phyloP scores from a whole-genome alignment of 2,888 invertebrate genomes.

The Drosophila austrosaltans region DNA sequence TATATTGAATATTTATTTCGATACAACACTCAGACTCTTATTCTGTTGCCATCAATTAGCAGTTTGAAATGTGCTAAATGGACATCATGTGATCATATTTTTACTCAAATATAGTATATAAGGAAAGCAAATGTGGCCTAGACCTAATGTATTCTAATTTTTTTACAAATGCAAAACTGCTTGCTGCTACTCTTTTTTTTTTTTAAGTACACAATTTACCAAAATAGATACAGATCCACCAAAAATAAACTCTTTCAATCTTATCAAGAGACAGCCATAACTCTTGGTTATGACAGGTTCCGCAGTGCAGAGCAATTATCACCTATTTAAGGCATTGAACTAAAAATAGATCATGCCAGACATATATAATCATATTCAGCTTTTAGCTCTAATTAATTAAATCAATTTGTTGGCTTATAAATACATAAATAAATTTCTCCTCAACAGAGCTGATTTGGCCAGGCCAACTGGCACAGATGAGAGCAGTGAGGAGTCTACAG shows the following conservation, averaged over 20 bases:
- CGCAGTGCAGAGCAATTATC: conserved; percentile 38
- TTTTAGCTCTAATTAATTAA: conserved; percentile 7
- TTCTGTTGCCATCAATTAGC: conserved; percentile 32
- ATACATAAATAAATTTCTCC: conserved; percentile 1
- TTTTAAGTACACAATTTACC: background rate
- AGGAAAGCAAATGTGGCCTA: conserved; percentile 30
- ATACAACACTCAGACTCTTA: conserved; percentile 1
- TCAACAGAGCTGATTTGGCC: background rate
- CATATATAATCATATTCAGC: background rate
- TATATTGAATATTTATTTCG: conserved; percentile 3
- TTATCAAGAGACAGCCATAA: conserved; percentile 8
- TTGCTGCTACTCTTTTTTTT: background rate
- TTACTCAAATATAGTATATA: conserved; percentile 12
- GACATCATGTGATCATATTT: conserved; percentile 53
- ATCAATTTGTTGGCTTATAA: conserved; percentile 5
- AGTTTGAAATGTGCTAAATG: conserved; percentile 58
- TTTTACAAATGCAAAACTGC: background rate
- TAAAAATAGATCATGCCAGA: conserved; percentile 5
- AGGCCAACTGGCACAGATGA: background rate
- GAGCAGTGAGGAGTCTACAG: background rate
- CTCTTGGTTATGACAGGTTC: conserved; percentile 1
- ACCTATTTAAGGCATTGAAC: conserved; percentile 27
- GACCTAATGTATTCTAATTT: conserved; percentile 32
- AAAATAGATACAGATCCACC: background rate
- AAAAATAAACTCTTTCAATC: conserved; percentile 2